A percentile compares a stretch with the other conserved stretches of the same genome.
Evolutionary conservation across 2,797 vertebrate species (phyloP).

Genomic region (Gymnothorax javanicus): DNA sequence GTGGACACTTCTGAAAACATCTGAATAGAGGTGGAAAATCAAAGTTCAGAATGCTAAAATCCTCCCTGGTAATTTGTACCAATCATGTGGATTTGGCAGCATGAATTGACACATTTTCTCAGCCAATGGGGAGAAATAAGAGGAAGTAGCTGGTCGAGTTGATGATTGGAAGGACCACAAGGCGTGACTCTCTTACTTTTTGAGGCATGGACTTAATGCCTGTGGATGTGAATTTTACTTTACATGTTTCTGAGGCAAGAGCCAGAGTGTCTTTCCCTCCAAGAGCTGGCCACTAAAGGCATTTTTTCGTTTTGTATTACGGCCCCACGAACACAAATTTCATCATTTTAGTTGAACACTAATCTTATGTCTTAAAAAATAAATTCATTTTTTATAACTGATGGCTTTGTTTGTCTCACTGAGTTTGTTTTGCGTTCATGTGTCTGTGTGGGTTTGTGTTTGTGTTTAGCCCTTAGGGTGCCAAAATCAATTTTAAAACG

Average conservation of each 20-base stretch:
- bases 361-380: constrained; percentile 17
- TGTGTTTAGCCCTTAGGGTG: not conserved
- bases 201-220: too few species aligned
- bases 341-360: not conserved
- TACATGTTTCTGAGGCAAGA: not conserved
- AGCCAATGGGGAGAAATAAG: too few species aligned
- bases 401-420: not conserved
- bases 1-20: not conserved
- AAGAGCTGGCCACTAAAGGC: not conserved
- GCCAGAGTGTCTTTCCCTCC: not conserved
- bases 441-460: not conserved
- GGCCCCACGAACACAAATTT: not conserved
- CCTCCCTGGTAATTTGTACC: too few species aligned
- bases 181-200: too few species aligned
- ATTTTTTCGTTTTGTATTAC: not conserved
- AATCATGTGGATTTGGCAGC: too few species aligned
- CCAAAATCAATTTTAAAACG: too few species aligned
- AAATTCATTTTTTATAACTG: constrained; percentile 12
- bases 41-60: too few species aligned
- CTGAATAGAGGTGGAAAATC: too few species aligned
- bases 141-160: too few species aligned
- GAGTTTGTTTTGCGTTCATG: not conserved
- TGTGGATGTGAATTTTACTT: not conserved
- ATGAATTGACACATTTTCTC: too few species aligned
- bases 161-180: too few species aligned